These are phyloP conservation scores for Drosophila micromelanica DNA, from an alignment of 1,140 invertebrate species.

Conservation along the genomic window DNA sequence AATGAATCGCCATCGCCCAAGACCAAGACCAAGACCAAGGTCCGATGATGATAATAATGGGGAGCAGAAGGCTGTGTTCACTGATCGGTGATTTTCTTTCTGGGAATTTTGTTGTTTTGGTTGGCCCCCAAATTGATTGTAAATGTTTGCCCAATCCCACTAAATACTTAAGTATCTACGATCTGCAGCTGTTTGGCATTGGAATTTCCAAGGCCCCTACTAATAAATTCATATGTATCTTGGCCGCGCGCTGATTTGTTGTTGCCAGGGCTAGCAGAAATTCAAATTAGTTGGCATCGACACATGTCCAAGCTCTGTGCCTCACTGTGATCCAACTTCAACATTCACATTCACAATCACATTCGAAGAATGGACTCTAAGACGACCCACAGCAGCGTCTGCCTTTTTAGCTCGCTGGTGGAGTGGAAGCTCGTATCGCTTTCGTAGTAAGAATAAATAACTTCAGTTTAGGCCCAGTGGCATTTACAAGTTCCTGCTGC, in stretches of 20 bases:
- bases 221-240: constrained; percentile 69
- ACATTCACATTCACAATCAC: background rate
- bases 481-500: background rate
- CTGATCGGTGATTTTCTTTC: constrained; percentile 44
- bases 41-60: constrained; percentile 41
- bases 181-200: background rate
- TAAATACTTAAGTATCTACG: constrained; percentile 26
- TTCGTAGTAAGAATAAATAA: constrained; percentile 75
- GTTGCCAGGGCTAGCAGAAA: constrained; percentile 39
- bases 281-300: constrained; percentile 58
- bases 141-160: constrained; percentile 61
- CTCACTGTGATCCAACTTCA: constrained; percentile 10
- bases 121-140: constrained; percentile 65
- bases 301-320: background rate
- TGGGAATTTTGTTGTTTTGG: constrained; percentile 61
- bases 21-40: constrained; percentile 38
- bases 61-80: constrained; percentile 23
- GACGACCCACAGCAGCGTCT: constrained; percentile 72
- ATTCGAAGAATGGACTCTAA: constrained; percentile 2
- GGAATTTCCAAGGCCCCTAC: constrained; percentile 1
- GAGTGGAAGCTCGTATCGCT: constrained; percentile 70
- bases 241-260: constrained; percentile 57
- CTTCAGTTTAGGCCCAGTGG: constrained; percentile 26
- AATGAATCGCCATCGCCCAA: constrained; percentile 50
- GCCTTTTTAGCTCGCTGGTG: constrained; percentile 39